Percentiles rank a stretch among this genome's conserved stretches.
Conservation (phyloP, 1,140 invertebrate genomes). For the Drosophila pandora region DNA sequence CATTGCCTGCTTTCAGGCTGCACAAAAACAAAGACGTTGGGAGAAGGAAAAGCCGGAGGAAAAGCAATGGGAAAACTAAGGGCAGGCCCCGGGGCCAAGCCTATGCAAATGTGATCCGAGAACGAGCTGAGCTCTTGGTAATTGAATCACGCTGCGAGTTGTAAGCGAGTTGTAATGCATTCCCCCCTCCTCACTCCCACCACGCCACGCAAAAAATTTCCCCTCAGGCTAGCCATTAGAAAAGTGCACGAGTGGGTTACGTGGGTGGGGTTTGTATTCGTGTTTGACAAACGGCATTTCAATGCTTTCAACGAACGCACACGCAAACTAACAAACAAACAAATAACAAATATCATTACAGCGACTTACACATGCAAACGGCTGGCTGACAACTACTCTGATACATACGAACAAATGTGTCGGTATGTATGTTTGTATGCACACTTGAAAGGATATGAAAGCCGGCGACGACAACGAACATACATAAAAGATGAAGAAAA, state of each 20-base stretch:
- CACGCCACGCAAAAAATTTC: constrained; percentile 1
- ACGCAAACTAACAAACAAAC: constrained; percentile 55
- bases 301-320: constrained; percentile 76
- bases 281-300: constrained; percentile 73
- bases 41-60: constrained; percentile 25
- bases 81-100: constrained; percentile 34
- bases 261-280: constrained; percentile 6
- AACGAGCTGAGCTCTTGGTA: constrained; percentile 64
- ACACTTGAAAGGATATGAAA: constrained; percentile 78
- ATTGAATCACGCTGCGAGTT: constrained; percentile 78
- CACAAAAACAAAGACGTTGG: constrained; percentile 16
- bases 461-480: constrained; percentile 67
- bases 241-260: constrained; percentile 61
- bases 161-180: constrained; percentile 74
- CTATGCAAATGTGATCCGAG: constrained; percentile 69
- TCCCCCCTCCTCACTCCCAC: constrained; percentile 3
- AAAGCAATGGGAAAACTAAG: constrained; percentile 6
- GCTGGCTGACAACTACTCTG: constrained; percentile 62
- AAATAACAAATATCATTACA: constrained; percentile 77
- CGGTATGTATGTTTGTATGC: constrained; percentile 14
- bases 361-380: constrained; percentile 77
- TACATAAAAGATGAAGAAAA: constrained; percentile 82
- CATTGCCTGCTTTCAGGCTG: constrained; percentile 45
- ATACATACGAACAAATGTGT: constrained; percentile 32
- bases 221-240: constrained; percentile 63